A percentile compares a stretch with the other conserved stretches of the same genome.
These are phyloP conservation scores for Drosophila rubida DNA, from an alignment of 2,888 invertebrate genomes.

Conservation along the genomic window DNA sequence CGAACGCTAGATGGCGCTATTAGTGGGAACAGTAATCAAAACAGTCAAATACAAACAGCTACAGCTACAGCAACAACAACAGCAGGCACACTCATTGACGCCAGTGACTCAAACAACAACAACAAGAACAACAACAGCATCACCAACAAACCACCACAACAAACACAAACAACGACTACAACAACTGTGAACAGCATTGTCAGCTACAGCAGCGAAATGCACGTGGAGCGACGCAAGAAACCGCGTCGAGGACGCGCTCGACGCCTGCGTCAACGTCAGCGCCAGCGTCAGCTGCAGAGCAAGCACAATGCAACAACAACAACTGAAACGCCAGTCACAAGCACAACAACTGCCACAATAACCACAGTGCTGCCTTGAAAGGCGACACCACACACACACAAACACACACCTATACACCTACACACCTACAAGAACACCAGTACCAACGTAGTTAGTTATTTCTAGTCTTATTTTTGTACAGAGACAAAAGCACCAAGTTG, in stretches of 20 bases:
- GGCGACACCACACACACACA: slow-evolving; percentile 4
- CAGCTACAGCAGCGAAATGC: slow-evolving; percentile 82
- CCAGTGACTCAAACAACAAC: not conserved
- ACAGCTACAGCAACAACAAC: slow-evolving; percentile 8
- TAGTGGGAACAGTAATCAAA: slow-evolving; percentile 6
- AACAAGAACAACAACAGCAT: slow-evolving; percentile 33
- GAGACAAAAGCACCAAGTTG: slow-evolving; percentile 36
- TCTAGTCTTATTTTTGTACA: slow-evolving; percentile 67
- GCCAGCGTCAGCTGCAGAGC: slow-evolving; percentile 24
- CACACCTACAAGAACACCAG: not conserved
- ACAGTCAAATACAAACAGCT: slow-evolving; percentile 32
- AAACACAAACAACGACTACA: slow-evolving; percentile 35
- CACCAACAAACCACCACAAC: slow-evolving; percentile 35
- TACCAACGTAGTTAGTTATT: slow-evolving; percentile 65
- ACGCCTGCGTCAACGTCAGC: slow-evolving; percentile 41
- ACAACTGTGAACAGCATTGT: slow-evolving; percentile 48
- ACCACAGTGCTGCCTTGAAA: slow-evolving; percentile 36
- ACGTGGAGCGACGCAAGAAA: slow-evolving; percentile 80
- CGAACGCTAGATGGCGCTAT: slow-evolving; percentile 1
- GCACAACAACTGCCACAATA: slow-evolving; percentile 24
- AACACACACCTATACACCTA: not conserved
- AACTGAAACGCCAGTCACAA: not conserved
- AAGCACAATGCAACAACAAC: slow-evolving; percentile 27
- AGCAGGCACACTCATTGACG: not conserved
- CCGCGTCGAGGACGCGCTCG: slow-evolving; percentile 65